Evolutionary conservation across 64 coral and sea anemone species (phyloP), one percentile per base, ranked within the genome.

Genomic region (Porites australiensis): DNA sequence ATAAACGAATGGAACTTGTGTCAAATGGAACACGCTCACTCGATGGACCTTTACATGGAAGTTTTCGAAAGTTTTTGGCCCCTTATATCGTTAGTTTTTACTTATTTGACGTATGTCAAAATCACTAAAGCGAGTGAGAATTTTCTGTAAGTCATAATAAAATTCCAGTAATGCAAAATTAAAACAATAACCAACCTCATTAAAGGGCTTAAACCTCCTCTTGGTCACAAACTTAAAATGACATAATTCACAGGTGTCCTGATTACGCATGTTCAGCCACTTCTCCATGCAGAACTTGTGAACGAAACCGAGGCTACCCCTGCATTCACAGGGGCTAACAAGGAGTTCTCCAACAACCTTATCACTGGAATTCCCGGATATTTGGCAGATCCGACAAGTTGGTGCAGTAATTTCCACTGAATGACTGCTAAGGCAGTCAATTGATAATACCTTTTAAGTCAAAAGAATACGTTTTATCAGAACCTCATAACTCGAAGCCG

Each of bases 231-330:
- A 94, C 60, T 62, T 89, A 52, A 89, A 94, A 77, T 84, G 77
- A 84, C 92, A 94, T 59, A 94, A 77, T 55, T 94, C 92, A 76
- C 92, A 94, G 10, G 87, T 83, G 62, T 70, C 76, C 27, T 88
- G 63, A 22, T 64, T 73, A 48, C 82, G 88, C 72, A 88, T 57
- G 37, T 53, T 21, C 46, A 94, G 69, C 92, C 92, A 94, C 47
- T 47, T 87, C 59, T 94, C 92, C 57, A 94, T 62, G 73, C 92
- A 94, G 18, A 58, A 55, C 8, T 89, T 63, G 45, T 94, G 92
- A 3, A 94, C 92, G 14, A 83, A 89, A 9, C 78, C 79, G 23
- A 94, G 88, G 72, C 58, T 94, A 10, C 92, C 92, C 22, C 87
- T 88, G 60, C 92, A 94, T 4, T 94, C 59, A 22, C 92, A 94